Conservation (phyloP, 2,888 invertebrate genomes). For the Epinotia bilunana region DNA sequence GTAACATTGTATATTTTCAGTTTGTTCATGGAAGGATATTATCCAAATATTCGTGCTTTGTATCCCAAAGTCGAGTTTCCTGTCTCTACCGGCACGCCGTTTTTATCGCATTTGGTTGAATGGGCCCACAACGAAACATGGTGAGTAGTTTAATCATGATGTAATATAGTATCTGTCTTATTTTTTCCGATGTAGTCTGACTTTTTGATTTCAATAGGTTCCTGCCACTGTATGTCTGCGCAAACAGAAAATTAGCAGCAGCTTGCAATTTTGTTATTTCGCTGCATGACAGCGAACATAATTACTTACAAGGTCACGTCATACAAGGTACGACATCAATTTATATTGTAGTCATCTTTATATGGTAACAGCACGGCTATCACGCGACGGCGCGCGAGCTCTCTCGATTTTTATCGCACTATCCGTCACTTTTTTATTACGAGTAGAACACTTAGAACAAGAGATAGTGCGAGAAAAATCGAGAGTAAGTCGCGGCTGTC, state of each 20-base stretch:
- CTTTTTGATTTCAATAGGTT: slow-evolving; percentile 61
- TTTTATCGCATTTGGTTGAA: slow-evolving; percentile 88
- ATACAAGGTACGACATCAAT: slow-evolving; percentile 87
- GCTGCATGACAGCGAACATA: slow-evolving; percentile 80
- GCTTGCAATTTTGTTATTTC: slow-evolving; percentile 78
- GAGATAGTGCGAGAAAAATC: no score
- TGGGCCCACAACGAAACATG: slow-evolving; percentile 90
- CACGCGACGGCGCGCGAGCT: no score
- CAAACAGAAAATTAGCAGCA: slow-evolving; percentile 76
- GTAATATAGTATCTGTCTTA: neutral
- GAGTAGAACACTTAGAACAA: no score
- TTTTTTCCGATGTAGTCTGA: neutral
- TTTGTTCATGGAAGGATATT: slow-evolving; percentile 88
- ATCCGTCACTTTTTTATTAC: no score
- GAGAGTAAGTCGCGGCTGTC: no score
- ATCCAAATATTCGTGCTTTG: slow-evolving; percentile 86
- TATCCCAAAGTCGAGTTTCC: slow-evolving; percentile 89
- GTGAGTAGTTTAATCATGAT: slow-evolving; percentile 54
- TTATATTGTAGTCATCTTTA: no score
- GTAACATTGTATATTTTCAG: slow-evolving; percentile 66
- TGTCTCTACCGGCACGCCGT: slow-evolving; percentile 90
- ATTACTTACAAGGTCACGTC: slow-evolving; percentile 87
- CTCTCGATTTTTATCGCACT: no score
- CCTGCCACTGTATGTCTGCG: slow-evolving; percentile 65
- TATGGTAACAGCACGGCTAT: no score